A percentile compares a stretch with the other conserved stretches of the same genome.
Evolutionary conservation across 1,140 invertebrate genomes (phyloP).

Genomic region (Lordiphosa collinella): DNA sequence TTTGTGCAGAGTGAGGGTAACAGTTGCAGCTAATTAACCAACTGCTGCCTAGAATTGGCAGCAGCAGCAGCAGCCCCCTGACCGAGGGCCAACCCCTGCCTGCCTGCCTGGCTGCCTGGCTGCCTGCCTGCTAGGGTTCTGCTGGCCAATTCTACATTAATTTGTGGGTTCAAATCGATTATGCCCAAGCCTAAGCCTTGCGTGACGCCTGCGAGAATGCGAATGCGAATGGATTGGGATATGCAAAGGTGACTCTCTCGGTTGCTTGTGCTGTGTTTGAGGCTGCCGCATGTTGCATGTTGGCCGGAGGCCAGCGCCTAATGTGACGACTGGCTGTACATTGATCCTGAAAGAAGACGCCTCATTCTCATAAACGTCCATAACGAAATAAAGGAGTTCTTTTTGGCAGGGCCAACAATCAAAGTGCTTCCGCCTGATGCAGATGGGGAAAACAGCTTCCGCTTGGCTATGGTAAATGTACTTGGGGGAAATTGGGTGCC

Average conservation of each 20-base stretch:
- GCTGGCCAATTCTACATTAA: conserved; percentile 38
- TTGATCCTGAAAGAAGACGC: conserved; percentile 33
- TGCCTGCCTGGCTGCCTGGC: too few species aligned
- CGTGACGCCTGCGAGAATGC: conserved; percentile 50
- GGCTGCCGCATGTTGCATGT: conserved; percentile 40
- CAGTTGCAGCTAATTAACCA: conserved; percentile 75
- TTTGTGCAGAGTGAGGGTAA: conserved; percentile 33
- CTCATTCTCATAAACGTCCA: conserved; percentile 28
- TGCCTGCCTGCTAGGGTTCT: background rate
- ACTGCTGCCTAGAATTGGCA: conserved; percentile 44
- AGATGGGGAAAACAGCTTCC: conserved; percentile 18
- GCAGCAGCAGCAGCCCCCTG: background rate
- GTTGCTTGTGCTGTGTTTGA: conserved; percentile 5
- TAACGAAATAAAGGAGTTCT: too few species aligned
- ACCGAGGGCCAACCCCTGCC: too few species aligned
- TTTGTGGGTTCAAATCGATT: conserved; percentile 71
- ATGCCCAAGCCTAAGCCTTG: conserved; percentile 36
- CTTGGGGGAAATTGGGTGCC: too few species aligned
- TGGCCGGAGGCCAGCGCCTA: conserved; percentile 50
- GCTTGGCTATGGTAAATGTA: too few species aligned
- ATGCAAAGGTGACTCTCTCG: background rate
- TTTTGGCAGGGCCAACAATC: conserved; percentile 24
- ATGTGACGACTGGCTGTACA: conserved; percentile 65
- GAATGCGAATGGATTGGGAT: too few species aligned
- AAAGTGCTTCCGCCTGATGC: conserved; percentile 48